Percentiles rank a stretch among this genome's conserved stretches.
Conservation (phyloP, 2,113 vertebrate genomes). For the Craseonycteris thonglongyai region DNA sequence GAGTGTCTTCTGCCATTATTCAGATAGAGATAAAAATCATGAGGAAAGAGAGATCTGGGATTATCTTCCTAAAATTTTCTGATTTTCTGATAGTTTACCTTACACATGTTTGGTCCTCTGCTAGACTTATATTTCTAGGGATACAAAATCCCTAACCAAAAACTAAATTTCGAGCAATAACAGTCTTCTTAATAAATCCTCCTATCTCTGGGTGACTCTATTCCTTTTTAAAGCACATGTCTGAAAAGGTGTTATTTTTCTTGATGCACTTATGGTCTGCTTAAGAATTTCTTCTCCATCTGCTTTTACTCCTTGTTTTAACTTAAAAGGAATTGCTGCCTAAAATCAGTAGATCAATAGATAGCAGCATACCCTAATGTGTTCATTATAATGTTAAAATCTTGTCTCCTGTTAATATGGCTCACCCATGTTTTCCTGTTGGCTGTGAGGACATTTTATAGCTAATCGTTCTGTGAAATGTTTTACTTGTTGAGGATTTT, state of each 20-base stretch:
- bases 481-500: constrained; percentile 47
- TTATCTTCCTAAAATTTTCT: constrained; percentile 34
- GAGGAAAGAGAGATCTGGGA: background rate
- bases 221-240: constrained; percentile 35
- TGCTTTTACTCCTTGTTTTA: constrained; percentile 23
- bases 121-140: background rate
- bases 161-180: background rate
- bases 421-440: constrained; percentile 52
- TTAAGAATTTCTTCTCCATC: constrained; percentile 30
- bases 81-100: background rate
- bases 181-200: background rate
- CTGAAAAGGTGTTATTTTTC: constrained; percentile 52
- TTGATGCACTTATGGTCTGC: background rate
- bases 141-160: background rate
- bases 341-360: constrained; percentile 34
- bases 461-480: constrained; percentile 45
- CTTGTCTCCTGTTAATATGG: constrained; percentile 64
- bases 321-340: background rate
- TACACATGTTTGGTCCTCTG: background rate
- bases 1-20: background rate
- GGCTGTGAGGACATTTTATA: constrained; percentile 9
- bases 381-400: constrained; percentile 55
- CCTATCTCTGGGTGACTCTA: background rate
- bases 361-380: background rate
- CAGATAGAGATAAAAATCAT: background rate